Base-by-base conservation (phyloP, 2,797 vertebrate genomes). In the Lutjanus campechanus region DNA sequence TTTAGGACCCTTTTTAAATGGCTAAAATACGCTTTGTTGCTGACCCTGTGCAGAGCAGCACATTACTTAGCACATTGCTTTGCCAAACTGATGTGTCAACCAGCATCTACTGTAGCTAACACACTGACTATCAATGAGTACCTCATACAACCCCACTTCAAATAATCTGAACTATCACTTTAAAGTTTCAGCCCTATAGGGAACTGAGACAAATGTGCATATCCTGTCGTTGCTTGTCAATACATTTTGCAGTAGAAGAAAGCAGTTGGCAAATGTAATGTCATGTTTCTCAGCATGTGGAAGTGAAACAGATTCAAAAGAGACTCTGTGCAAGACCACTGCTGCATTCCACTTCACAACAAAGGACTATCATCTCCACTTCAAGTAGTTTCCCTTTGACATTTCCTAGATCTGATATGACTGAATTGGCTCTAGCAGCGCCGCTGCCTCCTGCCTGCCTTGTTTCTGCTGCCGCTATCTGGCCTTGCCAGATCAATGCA, bases 341-440 rank as follows among this genome's bases (percentile, higher is more conserved):
- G 55, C 71, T 66, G 72, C 61, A 36, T 63, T 73, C 46, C 61
- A 65, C 68, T 79, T 78, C 60, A 76, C 17, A 65, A 36, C 54
- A 76, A 81, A 75, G 44, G 25, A 20, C 9, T 58, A 22, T 82
- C 61, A 69, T 61, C 36, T 56, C 56, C 17, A 11, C 59, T 65
- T 69, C 17, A 74, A 79, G 49, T 54, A 36, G 59, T 68, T 68
- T 83, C 63, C 62, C 22, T 65, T 73, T 79, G 77, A 83, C 74
- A 81, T 84, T 83, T 81, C 82, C 49, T 55, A 61, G 54, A 86
- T 84, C 77, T 85, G 71, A 88, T 77, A 64, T 73, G 77, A 86
- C 78, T 66, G 43, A 72, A 78, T 56, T 9, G 20, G n/a, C 41
- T 74, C 19, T 7, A 56, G 44, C 65, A 51, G 36, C 44, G 41